Base-by-base conservation (phyloP, 1,140 invertebrate genomes). In the Drosophila sulfurigaster region DNA sequence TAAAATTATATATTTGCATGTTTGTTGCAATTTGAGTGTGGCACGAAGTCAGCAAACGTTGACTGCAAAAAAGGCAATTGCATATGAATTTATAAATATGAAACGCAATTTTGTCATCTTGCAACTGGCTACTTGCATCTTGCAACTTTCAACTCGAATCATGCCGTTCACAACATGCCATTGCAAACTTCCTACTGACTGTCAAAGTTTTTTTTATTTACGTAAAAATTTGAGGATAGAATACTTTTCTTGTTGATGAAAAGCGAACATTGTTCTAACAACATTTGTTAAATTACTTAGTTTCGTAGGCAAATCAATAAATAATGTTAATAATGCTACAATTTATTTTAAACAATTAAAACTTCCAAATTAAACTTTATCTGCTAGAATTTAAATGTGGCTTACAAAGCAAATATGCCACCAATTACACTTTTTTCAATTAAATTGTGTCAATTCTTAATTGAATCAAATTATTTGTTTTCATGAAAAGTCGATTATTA, bases 1-100 rank as follows among this genome's bases (percentile, higher is more conserved):
- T 88, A 88, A 89, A 88, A 88, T 89, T 81, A 80, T 89, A 89
- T 89, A 85, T 88, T 88, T 88, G 85, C 85, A 88, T 88, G 78
- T 89, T 88, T 83, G 85, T 81, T 89, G 81, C 75, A 83, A 89
- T 89, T 88, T 79, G 64, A 73, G 67, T 60, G 66, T 65, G 60
- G 65, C 66, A 78, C 65, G 69, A 59, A 72, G 75, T 65, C 54
- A 65, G 30, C 25, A 78, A 52, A 63, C 45, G 52, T 49, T 51
- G 45, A 43, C 67, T 56, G 28, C 64, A 74, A 51, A 68, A 87
- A 77, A 72, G 38, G 46, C 60, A 81, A 78, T 73, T 82, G 73
- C 73, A 81, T 83, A 74, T 83, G 78, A 78, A 88, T 89, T 88
- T 88, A 75, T 87, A 83, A 83, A 83, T 83, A 78, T 69, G 60